Conservation (phyloP, 2,797 vertebrate genomes). For the Diceros bicornis region DNA sequence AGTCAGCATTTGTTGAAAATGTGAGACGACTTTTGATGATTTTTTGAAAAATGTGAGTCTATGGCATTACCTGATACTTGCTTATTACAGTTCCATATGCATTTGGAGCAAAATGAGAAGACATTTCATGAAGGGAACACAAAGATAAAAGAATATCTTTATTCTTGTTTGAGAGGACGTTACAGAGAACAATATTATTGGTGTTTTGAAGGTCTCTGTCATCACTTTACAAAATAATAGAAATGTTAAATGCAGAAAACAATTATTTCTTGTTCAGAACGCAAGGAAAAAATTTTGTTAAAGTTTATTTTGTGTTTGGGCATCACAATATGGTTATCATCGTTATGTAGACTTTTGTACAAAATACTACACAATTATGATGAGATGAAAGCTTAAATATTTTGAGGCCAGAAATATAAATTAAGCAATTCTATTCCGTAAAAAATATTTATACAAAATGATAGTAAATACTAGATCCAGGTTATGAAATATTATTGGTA, state of each 20-base stretch:
- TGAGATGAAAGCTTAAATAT: neutral
- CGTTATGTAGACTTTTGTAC: neutral
- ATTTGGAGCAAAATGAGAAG: neutral
- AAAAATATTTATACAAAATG: neutral
- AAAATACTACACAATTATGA: neutral
- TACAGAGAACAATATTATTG: neutral
- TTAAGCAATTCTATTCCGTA: neutral
- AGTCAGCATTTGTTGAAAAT: constrained; percentile 59
- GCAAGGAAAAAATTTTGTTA: neutral
- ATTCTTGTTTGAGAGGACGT: neutral
- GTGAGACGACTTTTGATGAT: neutral
- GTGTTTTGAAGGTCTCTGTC: neutral
- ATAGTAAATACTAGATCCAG: neutral
- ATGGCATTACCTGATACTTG: neutral
- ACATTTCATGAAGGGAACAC: neutral
- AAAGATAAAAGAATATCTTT: neutral
- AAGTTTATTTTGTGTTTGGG: neutral
- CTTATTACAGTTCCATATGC: neutral
- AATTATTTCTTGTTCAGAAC: neutral
- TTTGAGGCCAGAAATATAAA: neutral
- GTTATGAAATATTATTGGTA: neutral
- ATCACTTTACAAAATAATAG: constrained; percentile 35
- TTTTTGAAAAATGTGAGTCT: constrained; percentile 28
- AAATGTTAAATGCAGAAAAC: neutral
- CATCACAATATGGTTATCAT: neutral